Evolutionary conservation across 2,888 invertebrate species (phyloP).

Genomic region (Piscicola geometra): DNA sequence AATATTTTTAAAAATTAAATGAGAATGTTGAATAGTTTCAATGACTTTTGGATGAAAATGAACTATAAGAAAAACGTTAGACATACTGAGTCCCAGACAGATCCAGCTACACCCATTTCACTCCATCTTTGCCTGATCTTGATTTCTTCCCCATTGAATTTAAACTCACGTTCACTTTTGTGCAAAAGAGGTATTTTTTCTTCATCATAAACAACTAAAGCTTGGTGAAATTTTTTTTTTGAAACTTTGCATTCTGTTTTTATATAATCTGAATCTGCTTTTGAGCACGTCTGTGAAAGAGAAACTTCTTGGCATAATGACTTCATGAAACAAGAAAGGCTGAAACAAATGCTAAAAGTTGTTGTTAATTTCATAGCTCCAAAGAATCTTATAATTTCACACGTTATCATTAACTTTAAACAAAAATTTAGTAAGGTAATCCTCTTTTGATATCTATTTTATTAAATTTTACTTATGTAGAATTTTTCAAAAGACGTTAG

Average conservation of each 20-base stretch:
- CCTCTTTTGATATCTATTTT: background rate
- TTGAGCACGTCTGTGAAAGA: background rate
- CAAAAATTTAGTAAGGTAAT: too few species aligned
- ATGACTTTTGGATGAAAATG: background rate
- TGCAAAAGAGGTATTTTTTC: constrained; percentile 36
- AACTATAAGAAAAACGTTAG: constrained; percentile 7
- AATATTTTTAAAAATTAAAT: background rate
- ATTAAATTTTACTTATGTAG: background rate
- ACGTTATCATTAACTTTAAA: too few species aligned
- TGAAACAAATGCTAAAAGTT: too few species aligned
- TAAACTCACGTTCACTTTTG: constrained; percentile 33
- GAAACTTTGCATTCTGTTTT: background rate
- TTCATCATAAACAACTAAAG: constrained; percentile 40
- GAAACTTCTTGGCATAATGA: background rate
- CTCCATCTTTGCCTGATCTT: constrained; percentile 51
- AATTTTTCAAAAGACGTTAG: background rate
- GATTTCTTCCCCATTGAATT: constrained; percentile 31
- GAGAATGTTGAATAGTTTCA: background rate
- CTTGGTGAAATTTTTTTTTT: constrained; percentile 9
- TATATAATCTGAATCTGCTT: background rate
- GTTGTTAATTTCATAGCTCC: too few species aligned
- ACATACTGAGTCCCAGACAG: constrained; percentile 55
- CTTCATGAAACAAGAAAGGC: background rate
- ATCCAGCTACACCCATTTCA: constrained; percentile 51
- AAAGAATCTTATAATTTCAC: too few species aligned